A percentile compares a stretch with the other conserved stretches of the same genome.
phyloP scores from a whole-genome alignment of 2,797 vertebrate genomes.

The Ctenopoma multispine region DNA sequence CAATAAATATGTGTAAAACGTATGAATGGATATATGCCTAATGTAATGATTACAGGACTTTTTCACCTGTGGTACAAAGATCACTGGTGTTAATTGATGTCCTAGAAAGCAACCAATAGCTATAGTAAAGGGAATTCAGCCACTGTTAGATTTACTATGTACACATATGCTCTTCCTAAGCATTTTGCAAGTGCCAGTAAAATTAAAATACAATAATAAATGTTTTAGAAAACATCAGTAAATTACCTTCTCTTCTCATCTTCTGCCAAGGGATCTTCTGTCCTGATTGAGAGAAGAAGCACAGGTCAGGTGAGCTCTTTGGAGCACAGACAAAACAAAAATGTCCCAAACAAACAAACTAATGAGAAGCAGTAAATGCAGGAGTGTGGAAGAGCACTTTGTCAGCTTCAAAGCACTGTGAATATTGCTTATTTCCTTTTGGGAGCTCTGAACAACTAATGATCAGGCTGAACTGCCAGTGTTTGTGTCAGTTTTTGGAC shows the following conservation, averaged over 20 bases:
- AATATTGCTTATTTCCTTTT: conserved; percentile 14
- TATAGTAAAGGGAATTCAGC: not conserved
- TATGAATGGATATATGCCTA: too few relatives aligned
- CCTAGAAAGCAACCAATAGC: too few relatives aligned
- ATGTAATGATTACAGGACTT: not conserved
- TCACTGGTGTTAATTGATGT: not conserved
- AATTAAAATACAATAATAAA: not conserved
- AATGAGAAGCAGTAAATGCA: not conserved
- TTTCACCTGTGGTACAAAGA: not conserved
- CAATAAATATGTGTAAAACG: too few relatives aligned
- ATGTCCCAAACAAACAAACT: conserved; percentile 4
- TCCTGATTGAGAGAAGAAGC: conserved; percentile 83
- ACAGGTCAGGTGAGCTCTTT: conserved; percentile 59
- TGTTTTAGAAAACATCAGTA: not conserved
- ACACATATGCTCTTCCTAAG: not conserved
- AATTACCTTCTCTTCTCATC: conserved; percentile 93
- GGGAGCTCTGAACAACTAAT: conserved; percentile 5
- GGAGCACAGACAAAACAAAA: conserved; percentile 1
- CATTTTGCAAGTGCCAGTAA: not conserved
- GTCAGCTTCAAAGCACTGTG: conserved; percentile 14
- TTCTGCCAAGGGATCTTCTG: conserved; percentile 90
- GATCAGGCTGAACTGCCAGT: conserved; percentile 1
- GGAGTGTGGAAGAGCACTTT: conserved; percentile 2
- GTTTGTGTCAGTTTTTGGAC: conserved; percentile 12
- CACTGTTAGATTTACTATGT: not conserved